Evolutionary conservation across 1,140 invertebrate genomes (phyloP).

Genomic region (Drosophila subobscura): DNA sequence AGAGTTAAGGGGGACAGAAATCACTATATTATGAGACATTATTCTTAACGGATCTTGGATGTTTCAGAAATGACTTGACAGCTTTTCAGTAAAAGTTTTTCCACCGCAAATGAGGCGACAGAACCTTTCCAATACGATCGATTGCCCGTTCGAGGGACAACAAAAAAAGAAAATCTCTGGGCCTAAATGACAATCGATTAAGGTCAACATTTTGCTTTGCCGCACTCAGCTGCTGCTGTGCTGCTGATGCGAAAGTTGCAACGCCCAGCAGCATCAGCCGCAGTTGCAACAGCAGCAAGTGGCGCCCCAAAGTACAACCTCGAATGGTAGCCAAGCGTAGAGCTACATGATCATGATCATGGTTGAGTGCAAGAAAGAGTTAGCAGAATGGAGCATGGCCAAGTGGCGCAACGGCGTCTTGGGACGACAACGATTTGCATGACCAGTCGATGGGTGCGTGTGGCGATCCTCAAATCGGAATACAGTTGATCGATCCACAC

Average conservation of each 20-base stretch:
- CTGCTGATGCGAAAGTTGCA: constrained; percentile 51
- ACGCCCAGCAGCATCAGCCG: constrained; percentile 24
- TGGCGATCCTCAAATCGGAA: constrained; percentile 43
- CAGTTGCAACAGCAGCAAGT: constrained; percentile 27
- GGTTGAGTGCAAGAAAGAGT: constrained; percentile 45
- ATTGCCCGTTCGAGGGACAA: constrained; percentile 51
- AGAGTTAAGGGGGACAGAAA: constrained; percentile 64
- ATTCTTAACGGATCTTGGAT: constrained; percentile 46
- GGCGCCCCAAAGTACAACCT: constrained; percentile 52
- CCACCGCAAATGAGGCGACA: constrained; percentile 36
- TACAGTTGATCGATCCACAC: constrained; percentile 12
- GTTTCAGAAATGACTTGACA: constrained; percentile 73
- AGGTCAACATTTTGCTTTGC: constrained; percentile 58
- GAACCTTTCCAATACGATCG: constrained; percentile 18
- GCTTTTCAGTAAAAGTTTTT: constrained; percentile 61
- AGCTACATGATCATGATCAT: constrained; percentile 23
- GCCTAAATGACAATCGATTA: constrained; percentile 78
- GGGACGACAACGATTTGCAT: constrained; percentile 60
- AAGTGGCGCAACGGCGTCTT: constrained; percentile 49
- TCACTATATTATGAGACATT: constrained; percentile 66
- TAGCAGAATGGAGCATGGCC: constrained; percentile 26
- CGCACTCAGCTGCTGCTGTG: background rate
- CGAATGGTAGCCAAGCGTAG: constrained; percentile 35
- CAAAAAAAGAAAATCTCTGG: constrained; percentile 33
- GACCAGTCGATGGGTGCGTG: constrained; percentile 72